Conservation (phyloP, 1,140 invertebrate genomes). For the Lepidurus packardi region DNA sequence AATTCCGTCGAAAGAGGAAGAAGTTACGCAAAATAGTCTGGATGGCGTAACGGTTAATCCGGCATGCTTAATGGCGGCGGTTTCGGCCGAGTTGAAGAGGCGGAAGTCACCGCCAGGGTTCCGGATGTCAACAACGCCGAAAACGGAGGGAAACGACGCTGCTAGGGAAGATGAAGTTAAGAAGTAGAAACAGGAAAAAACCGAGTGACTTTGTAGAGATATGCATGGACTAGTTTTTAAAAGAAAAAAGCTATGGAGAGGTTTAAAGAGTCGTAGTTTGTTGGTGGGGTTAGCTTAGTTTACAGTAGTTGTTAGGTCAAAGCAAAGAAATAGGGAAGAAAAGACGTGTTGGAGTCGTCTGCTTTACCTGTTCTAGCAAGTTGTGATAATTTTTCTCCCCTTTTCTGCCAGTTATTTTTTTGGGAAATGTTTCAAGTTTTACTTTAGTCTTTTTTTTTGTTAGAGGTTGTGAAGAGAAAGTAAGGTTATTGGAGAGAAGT, state of each 20-base stretch:
- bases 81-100: neutral
- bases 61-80: neutral
- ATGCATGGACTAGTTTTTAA: no score
- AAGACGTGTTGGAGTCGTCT: neutral
- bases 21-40: neutral
- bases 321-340: neutral
- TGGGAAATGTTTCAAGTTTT: neutral
- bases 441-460: neutral
- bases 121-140: neutral
- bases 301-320: neutral
- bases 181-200: neutral
- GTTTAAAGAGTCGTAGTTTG: no score
- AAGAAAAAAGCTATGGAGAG: no score
- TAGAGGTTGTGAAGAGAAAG: neutral
- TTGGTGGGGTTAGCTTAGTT: neutral
- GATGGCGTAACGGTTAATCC: neutral
- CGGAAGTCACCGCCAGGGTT: neutral
- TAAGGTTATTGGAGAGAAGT: neutral
- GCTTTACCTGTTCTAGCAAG: slow-evolving; percentile 7
- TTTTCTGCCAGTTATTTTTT: neutral
- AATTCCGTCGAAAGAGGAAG: neutral
- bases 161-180: neutral
- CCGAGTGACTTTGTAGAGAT: no score
- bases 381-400: slow-evolving; percentile 1
- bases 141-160: neutral